Percentiles rank a stretch among this genome's conserved stretches.
These are phyloP conservation scores for Sciurus niger DNA, from an alignment of 2,113 vertebrate genomes.

Conservation along the genomic window DNA sequence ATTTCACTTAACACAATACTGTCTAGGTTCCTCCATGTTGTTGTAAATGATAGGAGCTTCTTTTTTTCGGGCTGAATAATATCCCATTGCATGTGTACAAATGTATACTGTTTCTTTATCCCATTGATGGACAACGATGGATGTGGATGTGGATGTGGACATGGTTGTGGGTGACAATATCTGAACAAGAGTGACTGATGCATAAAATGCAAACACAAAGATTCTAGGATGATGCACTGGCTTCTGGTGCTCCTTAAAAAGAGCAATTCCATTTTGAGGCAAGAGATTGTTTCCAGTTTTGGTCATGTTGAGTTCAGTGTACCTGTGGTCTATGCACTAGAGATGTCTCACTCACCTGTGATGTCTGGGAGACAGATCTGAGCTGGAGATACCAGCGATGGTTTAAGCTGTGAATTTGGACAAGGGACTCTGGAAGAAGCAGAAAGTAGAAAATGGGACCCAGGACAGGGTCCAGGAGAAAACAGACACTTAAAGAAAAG, in stretches of 20 bases:
- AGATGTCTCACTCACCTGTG: neutral
- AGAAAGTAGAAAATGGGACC: neutral
- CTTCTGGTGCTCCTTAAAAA: slow-evolving; percentile 35
- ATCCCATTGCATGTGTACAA: neutral
- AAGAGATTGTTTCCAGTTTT: neutral
- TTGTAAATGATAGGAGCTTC: neutral
- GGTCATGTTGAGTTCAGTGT: neutral
- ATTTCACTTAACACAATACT: neutral
- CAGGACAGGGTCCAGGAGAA: neutral
- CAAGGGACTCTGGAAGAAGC: neutral
- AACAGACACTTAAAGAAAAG: neutral
- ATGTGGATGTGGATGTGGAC: too few species aligned
- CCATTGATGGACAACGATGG: neutral
- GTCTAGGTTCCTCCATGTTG: neutral
- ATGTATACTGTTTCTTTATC: neutral
- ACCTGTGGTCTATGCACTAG: neutral
- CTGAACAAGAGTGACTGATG: neutral
- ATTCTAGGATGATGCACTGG: neutral
- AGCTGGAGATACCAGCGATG: neutral
- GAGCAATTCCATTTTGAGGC: neutral
- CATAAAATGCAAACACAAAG: neutral
- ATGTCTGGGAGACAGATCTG: neutral
- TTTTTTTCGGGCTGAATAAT: neutral
- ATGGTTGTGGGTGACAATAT: neutral
- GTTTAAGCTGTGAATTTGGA: neutral